phyloP scores from a whole-genome alignment of 2,797 vertebrate species.

The Artibeus jamaicensis region DNA sequence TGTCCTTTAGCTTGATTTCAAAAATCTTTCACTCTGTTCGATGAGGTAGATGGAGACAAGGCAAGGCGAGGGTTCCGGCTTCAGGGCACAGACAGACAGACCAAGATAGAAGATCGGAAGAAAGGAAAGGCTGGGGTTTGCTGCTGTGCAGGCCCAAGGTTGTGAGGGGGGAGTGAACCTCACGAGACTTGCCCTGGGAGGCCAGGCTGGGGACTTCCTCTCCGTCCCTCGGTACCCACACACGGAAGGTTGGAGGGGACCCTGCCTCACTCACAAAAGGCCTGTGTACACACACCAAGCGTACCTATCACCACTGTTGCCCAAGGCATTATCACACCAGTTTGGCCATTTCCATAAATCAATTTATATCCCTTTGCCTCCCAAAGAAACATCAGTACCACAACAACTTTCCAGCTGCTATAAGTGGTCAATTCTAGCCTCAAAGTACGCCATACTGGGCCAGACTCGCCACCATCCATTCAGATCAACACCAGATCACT shows the following conservation, averaged over 20 bases:
- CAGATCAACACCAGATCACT: neutral
- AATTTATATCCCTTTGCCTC: neutral
- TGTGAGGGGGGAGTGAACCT: neutral
- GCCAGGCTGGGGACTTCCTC: neutral
- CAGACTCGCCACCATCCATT: neutral
- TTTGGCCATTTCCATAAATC: neutral
- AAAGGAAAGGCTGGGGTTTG: neutral
- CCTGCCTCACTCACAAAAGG: neutral
- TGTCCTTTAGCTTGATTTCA: neutral
- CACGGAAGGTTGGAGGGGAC: rapidly evolving
- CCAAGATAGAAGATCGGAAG: neutral
- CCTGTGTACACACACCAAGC: neutral
- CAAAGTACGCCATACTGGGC: neutral
- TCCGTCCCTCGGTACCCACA: rapidly evolving
- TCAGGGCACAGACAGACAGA: neutral
- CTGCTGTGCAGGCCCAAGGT: rapidly evolving
- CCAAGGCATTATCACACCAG: neutral
- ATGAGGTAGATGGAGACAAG: neutral
- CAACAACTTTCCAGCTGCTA: neutral
- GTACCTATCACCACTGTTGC: no score
- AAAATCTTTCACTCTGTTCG: neutral
- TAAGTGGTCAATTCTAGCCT: neutral
- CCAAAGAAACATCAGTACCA: neutral
- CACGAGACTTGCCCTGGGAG: rapidly evolving
- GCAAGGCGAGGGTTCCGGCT: neutral